A percentile compares a stretch with the other conserved stretches of the same genome.
These are phyloP conservation scores for Onychomys arenicola DNA, from an alignment of 2,797 vertebrate species.

Conservation along the genomic window DNA sequence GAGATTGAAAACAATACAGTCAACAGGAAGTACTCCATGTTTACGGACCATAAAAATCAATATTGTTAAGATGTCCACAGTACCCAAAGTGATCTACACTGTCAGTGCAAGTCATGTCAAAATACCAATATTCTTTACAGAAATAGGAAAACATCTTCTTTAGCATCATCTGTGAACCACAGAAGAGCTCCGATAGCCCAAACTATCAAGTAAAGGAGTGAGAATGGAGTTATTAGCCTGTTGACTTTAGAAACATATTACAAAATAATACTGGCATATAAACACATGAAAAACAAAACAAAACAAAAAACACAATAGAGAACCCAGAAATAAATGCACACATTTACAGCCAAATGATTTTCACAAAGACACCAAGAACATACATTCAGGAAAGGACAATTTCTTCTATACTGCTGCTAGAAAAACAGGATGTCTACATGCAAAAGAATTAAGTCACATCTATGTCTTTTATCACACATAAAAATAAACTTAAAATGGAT, in stretches of 20 bases:
- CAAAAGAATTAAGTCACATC: neutral
- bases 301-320: neutral
- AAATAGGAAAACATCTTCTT: neutral
- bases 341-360: neutral
- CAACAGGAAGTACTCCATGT: neutral
- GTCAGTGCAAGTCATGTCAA: neutral
- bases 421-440: neutral
- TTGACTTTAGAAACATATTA: neutral
- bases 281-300: neutral
- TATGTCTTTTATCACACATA: neutral
- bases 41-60: neutral
- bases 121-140: neutral
- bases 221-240: too few species aligned
- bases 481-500: neutral
- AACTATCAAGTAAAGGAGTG: neutral
- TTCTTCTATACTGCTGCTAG: neutral
- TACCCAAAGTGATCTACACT: neutral
- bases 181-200: neutral
- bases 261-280: neutral
- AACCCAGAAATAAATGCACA: neutral
- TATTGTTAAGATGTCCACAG: neutral
- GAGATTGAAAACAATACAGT: neutral
- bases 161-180: neutral
- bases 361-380: neutral
- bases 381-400: neutral